Evolutionary conservation across 1,140 invertebrate species (phyloP).

Genomic region (Hycleus phaleratus): DNA sequence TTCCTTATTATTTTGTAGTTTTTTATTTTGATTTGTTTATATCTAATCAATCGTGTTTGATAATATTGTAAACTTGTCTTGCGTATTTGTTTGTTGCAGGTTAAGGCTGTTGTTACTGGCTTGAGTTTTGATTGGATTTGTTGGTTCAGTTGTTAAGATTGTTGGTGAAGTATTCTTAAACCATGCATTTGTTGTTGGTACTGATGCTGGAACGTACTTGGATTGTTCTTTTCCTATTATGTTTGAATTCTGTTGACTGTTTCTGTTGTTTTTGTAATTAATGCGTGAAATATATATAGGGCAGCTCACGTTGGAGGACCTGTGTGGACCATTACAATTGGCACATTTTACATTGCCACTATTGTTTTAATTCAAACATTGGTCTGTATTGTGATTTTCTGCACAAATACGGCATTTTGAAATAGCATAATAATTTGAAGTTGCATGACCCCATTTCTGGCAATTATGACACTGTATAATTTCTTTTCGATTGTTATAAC

Average conservation of each 20-base stretch:
- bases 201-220: too few relatives aligned
- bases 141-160: neutral
- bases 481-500: conserved; percentile 20
- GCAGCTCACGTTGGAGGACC: conserved; percentile 10
- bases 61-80: too few relatives aligned
- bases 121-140: neutral
- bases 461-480: conserved; percentile 33
- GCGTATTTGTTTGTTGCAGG: neutral
- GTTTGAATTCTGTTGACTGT: too few relatives aligned
- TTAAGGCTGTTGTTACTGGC: neutral
- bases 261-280: neutral
- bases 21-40: too few relatives aligned
- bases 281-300: neutral
- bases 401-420: conserved; percentile 37
- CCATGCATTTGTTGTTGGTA: neutral
- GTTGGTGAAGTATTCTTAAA: neutral
- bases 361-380: conserved; percentile 22
- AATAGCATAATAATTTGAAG: conserved; percentile 25
- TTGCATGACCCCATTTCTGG: conserved; percentile 36
- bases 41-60: too few relatives aligned
- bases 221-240: too few relatives aligned
- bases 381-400: conserved; percentile 30
- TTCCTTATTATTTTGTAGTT: too few relatives aligned
- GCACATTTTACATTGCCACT: conserved; percentile 27
- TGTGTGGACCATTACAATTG: conserved; percentile 32